Evolutionary conservation across 2,888 invertebrate species (phyloP).

Genomic region (Anarsia innoxiella): DNA sequence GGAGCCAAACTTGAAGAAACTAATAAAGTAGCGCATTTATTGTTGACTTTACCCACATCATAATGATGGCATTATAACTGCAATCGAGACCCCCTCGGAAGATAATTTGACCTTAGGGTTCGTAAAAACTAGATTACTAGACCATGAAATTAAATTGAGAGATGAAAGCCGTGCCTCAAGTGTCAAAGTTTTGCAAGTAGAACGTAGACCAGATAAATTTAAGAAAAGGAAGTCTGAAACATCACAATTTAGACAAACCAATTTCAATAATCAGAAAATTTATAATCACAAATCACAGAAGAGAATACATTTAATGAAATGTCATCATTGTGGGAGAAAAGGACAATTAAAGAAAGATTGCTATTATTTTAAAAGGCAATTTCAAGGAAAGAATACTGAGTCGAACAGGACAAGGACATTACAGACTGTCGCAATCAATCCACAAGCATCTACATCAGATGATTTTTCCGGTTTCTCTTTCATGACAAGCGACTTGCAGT

Average conservation of each 20-base stretch:
- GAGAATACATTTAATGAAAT: slow-evolving; percentile 16
- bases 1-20: slow-evolving; percentile 37
- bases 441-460: slow-evolving; percentile 10
- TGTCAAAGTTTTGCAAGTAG: slow-evolving; percentile 25
- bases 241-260: slow-evolving; percentile 1
- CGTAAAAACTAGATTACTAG: slow-evolving; percentile 30
- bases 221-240: slow-evolving; percentile 6
- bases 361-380: slow-evolving; percentile 20
- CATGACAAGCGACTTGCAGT: slow-evolving; percentile 15
- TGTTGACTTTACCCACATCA: slow-evolving; percentile 30
- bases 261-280: not conserved
- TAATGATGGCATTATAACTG: slow-evolving; percentile 39
- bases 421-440: slow-evolving; percentile 15
- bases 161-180: slow-evolving; percentile 23
- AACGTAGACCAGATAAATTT: slow-evolving; percentile 11
- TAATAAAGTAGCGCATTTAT: no score
- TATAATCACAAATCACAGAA: not conserved
- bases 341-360: slow-evolving; percentile 32
- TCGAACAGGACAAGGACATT: slow-evolving; percentile 16
- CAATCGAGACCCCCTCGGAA: slow-evolving; percentile 21
- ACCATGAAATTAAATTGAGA: slow-evolving; percentile 21
- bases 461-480: slow-evolving; percentile 16
- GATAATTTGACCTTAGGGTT: slow-evolving; percentile 20
- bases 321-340: slow-evolving; percentile 29
- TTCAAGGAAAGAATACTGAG: slow-evolving; percentile 5